Percentiles rank a stretch among this genome's conserved stretches.
phyloP scores from a whole-genome alignment of 1,140 invertebrate genomes.

The Philaenus spumarius region DNA sequence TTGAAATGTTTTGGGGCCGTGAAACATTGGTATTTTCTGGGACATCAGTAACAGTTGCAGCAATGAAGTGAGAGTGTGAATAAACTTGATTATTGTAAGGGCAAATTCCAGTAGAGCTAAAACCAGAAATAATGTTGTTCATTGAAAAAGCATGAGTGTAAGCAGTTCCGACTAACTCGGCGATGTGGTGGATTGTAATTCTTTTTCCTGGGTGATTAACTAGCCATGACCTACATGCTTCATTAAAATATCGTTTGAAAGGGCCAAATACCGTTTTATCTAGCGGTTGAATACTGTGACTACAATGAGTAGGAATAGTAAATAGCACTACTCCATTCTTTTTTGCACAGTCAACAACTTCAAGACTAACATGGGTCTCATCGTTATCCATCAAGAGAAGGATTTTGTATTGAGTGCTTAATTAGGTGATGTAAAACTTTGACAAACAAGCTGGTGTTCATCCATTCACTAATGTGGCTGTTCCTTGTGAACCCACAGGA shows the following conservation, averaged over 20 bases:
- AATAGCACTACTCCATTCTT: conserved; percentile 29
- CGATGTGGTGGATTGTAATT: conserved; percentile 45
- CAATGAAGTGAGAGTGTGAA: conserved; percentile 35
- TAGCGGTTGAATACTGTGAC: conserved; percentile 37
- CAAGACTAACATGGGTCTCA: too few relatives aligned
- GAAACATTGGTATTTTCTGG: too few relatives aligned
- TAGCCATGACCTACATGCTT: conserved; percentile 41
- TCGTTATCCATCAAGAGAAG: too few relatives aligned
- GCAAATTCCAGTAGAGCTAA: conserved; percentile 32
- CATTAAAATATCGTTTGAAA: conserved; percentile 38
- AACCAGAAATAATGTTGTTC: conserved; percentile 34
- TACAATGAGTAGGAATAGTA: conserved; percentile 32
- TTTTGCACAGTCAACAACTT: too few relatives aligned
- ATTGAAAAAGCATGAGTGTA: conserved; percentile 37
- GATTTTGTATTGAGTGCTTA: too few relatives aligned
- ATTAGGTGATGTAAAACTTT: too few relatives aligned
- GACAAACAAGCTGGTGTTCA: too few relatives aligned
- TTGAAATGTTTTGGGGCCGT: too few relatives aligned
- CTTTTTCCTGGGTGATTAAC: conserved; percentile 41
- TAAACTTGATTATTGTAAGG: conserved; percentile 36
- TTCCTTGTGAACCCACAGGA: too few relatives aligned
- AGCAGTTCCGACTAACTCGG: conserved; percentile 35
- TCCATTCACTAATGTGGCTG: too few relatives aligned
- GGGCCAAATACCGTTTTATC: conserved; percentile 38
- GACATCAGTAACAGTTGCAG: conserved; percentile 34